Conservation (phyloP, 2,888 invertebrate species). For the Netelia fuscicornis region DNA sequence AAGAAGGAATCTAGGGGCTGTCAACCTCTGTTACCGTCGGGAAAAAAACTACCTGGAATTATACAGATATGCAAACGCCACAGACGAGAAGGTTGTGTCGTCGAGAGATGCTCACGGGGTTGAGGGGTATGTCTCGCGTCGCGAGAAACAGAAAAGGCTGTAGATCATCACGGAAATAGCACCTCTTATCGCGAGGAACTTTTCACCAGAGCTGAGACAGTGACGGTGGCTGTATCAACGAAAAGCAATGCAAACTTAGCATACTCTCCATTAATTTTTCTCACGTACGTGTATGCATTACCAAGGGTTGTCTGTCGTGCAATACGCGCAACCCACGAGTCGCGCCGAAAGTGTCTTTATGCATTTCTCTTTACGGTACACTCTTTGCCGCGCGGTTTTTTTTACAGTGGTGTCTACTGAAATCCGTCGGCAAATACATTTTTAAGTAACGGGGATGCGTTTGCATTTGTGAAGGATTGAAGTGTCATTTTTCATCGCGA, state of each 20-base stretch:
- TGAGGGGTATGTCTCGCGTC: constrained; percentile 13
- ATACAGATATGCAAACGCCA: too few species aligned
- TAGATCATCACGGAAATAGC: constrained; percentile 64
- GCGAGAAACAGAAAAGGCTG: constrained; percentile 59
- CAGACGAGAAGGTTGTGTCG: background rate
- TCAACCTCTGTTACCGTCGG: constrained; percentile 31
- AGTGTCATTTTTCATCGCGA: background rate
- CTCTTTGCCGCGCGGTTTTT: background rate
- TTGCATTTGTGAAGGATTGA: background rate
- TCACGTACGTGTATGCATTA: constrained; percentile 30
- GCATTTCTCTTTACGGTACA: constrained; percentile 10
- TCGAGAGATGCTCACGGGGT: constrained; percentile 34
- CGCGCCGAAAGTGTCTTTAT: constrained; percentile 27
- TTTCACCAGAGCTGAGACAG: constrained; percentile 48
- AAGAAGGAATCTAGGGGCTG: constrained; percentile 28
- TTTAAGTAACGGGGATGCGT: background rate
- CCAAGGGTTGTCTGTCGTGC: constrained; percentile 19
- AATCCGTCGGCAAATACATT: background rate
- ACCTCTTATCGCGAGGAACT: constrained; percentile 61
- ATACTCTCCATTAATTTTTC: constrained; percentile 56
- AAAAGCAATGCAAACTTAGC: constrained; percentile 56
- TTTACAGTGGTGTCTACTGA: background rate
- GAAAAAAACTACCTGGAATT: constrained; percentile 3
- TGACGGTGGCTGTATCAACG: background rate
- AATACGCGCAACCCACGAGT: constrained; percentile 1